A percentile compares a stretch with the other conserved stretches of the same genome.
Conservation (phyloP, 1,140 invertebrate genomes). For the Eueides isabella region DNA sequence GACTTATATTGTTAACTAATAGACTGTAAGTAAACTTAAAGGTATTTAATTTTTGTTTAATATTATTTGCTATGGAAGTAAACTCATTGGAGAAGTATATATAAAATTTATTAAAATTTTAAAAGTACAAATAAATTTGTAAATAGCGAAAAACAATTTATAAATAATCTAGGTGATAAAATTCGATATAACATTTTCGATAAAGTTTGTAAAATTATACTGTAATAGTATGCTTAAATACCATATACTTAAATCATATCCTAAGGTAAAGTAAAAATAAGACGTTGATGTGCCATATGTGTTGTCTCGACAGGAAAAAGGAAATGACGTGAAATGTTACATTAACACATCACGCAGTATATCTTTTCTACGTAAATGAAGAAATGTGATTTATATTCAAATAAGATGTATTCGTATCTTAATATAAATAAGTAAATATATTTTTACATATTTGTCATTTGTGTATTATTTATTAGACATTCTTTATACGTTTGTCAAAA, state of each 20-base stretch:
- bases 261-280: neutral
- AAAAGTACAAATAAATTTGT: too few relatives aligned
- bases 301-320: neutral
- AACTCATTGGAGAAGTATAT: too few relatives aligned
- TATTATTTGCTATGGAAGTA: too few relatives aligned
- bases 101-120: too few relatives aligned
- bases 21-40: too few relatives aligned
- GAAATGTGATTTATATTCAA: constrained; percentile 11
- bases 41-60: too few relatives aligned
- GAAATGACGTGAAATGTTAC: neutral
- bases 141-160: too few relatives aligned
- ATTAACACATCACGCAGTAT: neutral
- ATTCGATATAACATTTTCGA: too few relatives aligned
- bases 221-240: too few relatives aligned
- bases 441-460: neutral
- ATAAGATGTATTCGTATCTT: neutral
- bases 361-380: neutral
- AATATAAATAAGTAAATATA: neutral
- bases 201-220: too few relatives aligned
- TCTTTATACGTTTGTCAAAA: neutral
- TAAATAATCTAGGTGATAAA: too few relatives aligned
- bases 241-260: neutral
- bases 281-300: neutral
- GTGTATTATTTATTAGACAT: neutral
- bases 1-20: neutral